Base-by-base conservation (phyloP, 2,888 invertebrate species). In the Caenorhabditis angaria region DNA sequence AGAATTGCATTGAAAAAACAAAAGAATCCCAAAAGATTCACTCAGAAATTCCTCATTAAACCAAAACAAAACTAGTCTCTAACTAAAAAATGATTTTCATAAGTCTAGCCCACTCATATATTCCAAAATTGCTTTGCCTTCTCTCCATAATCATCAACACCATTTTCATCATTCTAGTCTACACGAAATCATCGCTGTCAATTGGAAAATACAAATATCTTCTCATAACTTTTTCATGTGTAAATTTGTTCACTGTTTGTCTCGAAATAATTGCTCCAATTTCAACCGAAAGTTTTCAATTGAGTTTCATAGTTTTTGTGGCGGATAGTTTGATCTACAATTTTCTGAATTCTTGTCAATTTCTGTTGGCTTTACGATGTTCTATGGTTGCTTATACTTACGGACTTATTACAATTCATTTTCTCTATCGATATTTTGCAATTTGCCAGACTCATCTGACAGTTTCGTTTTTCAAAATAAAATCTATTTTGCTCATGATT, bases 391-490 rank as follows among this genome's bases (percentile, higher is more conserved):
- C 65, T 0, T 61, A 32, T 50, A 65, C 60, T 0, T 65, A 32
- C 22, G 65, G 32, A 8, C 47, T 65, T 32, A 32, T 65, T 0
- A 60, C 28, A 10, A 56, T 61, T 12, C 65, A 65, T 41, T 65
- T 65, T 28, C n/a, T 60, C 22, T 65, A 65, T 27, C 28, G 65
- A 32, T 61, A 61, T 50, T 25, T 65, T 12, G 55, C 65, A 0
- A 55, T 65, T 18, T 55, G 18, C 41, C 10, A 14, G 41, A 60
- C 65, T 0, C 35, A 61, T 8, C 2, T 18, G 2, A 55, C 60
- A 0, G 10, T 28, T 4, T 8, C n/a, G 6, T 65, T 65, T 48
- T 60, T 59, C 41, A 24, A 47, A 1, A 47, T 35, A 1, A 25
- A 24, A 41, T 24, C 35, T 27, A 47, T 62, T 25, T 29, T 2